Conservation (phyloP, 1,140 invertebrate species). For the Anastatus disparis region DNA sequence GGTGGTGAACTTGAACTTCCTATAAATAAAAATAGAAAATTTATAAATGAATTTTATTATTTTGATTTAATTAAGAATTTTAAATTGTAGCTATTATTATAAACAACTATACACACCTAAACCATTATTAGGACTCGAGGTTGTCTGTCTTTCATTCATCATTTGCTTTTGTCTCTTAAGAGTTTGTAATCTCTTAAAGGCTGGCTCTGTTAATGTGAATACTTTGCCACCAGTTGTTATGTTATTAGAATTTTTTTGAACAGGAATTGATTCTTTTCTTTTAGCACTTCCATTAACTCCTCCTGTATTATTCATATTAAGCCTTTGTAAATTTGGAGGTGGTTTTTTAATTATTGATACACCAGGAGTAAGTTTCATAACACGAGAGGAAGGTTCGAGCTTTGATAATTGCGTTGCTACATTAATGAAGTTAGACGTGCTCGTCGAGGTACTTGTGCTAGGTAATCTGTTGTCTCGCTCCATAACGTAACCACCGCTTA, state of each 20-base stretch:
- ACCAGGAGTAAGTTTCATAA: slow-evolving; percentile 56
- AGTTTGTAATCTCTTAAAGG: slow-evolving; percentile 56
- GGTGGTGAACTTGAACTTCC: slow-evolving; percentile 28
- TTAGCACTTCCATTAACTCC: slow-evolving; percentile 45
- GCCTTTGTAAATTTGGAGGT: slow-evolving; percentile 59
- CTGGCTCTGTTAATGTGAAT: slow-evolving; percentile 59
- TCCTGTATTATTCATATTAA: slow-evolving; percentile 47
- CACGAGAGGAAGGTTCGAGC: slow-evolving; percentile 6
- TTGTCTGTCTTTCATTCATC: slow-evolving; percentile 46
- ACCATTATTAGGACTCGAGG: slow-evolving; percentile 7
- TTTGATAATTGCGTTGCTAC: slow-evolving; percentile 32
- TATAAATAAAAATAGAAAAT: slow-evolving; percentile 8
- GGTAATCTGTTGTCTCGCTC: slow-evolving; percentile 42
- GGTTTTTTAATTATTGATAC: slow-evolving; percentile 65
- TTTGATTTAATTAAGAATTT: no score
- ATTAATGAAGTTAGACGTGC: slow-evolving; percentile 25
- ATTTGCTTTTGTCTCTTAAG: slow-evolving; percentile 61
- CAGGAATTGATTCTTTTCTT: slow-evolving; percentile 47
- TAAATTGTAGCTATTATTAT: no score
- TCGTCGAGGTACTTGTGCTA: neutral
- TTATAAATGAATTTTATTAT: no score
- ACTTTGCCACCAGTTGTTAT: slow-evolving; percentile 55
- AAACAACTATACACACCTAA: slow-evolving; percentile 32
- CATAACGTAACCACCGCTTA: slow-evolving; percentile 56
- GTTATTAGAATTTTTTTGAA: slow-evolving; percentile 22